Evolutionary conservation across 2,888 invertebrate genomes (phyloP).

Genomic region (Cheilosia urbana): DNA sequence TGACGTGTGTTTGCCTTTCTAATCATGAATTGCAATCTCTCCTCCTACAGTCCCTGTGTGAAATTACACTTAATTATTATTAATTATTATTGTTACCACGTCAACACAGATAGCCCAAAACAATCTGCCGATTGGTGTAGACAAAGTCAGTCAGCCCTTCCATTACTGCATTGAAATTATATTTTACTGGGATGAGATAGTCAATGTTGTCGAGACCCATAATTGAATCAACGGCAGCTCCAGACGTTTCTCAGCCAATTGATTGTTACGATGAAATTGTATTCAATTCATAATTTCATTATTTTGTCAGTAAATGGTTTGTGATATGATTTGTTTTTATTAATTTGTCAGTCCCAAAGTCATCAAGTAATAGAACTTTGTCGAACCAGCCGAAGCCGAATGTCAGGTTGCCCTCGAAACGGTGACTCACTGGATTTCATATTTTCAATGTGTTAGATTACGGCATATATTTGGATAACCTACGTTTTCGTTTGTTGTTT

Average conservation of each 20-base stretch:
- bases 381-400: background rate
- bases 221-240: too few relatives aligned
- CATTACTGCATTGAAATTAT: background rate
- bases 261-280: too few relatives aligned
- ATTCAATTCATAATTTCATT: too few relatives aligned
- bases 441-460: background rate
- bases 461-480: background rate
- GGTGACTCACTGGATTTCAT: background rate
- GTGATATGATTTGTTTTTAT: background rate
- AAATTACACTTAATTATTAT: slow-evolving; percentile 16
- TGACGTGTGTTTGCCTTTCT: background rate
- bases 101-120: background rate
- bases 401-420: background rate
- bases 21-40: background rate
- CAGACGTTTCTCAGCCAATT: too few relatives aligned
- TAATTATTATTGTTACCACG: slow-evolving; percentile 9
- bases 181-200: too few relatives aligned
- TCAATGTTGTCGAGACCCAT: too few relatives aligned
- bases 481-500: too few relatives aligned
- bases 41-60: background rate
- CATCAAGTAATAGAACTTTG: background rate
- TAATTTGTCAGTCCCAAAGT: background rate
- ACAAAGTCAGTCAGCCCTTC: background rate
- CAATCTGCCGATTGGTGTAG: too few relatives aligned
- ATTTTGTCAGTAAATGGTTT: too few relatives aligned